These are phyloP conservation scores for Augochlorella aurata DNA, from an alignment of 2,888 invertebrate species.

Conservation along the genomic window DNA sequence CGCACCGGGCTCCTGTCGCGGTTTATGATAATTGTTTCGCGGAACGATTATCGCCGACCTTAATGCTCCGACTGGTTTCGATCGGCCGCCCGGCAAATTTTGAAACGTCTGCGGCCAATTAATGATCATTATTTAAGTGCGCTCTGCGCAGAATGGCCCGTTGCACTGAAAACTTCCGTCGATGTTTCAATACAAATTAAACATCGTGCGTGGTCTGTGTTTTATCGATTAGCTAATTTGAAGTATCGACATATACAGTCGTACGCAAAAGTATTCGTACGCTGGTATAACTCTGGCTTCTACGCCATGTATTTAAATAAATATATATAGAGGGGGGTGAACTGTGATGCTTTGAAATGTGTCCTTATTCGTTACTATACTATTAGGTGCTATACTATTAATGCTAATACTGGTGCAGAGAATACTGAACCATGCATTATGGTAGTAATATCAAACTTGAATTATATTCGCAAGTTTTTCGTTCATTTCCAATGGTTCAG, in stretches of 20 bases:
- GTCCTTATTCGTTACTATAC: no score
- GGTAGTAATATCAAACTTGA: no score
- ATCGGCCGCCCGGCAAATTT: background rate
- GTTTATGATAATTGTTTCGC: slow-evolving; percentile 5
- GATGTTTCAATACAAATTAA: background rate
- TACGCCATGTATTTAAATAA: no score
- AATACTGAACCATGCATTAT: no score
- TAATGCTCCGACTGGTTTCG: background rate
- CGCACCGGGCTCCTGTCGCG: background rate
- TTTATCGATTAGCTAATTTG: background rate
- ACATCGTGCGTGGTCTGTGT: background rate
- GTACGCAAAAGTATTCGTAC: no score
- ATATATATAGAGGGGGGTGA: no score
- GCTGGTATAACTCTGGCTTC: no score
- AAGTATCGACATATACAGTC: no score
- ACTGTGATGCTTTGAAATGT: no score
- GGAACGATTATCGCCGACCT: slow-evolving; percentile 5
- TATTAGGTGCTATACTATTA: no score
- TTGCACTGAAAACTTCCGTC: background rate
- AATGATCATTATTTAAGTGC: background rate
- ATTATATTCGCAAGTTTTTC: background rate
- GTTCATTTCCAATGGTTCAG: background rate
- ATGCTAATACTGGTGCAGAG: no score
- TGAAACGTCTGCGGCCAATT: background rate
- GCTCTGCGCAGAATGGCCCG: background rate